These are phyloP conservation scores for Cichladusa arquata DNA, from an alignment of 2,113 vertebrate genomes.

Conservation along the genomic window DNA sequence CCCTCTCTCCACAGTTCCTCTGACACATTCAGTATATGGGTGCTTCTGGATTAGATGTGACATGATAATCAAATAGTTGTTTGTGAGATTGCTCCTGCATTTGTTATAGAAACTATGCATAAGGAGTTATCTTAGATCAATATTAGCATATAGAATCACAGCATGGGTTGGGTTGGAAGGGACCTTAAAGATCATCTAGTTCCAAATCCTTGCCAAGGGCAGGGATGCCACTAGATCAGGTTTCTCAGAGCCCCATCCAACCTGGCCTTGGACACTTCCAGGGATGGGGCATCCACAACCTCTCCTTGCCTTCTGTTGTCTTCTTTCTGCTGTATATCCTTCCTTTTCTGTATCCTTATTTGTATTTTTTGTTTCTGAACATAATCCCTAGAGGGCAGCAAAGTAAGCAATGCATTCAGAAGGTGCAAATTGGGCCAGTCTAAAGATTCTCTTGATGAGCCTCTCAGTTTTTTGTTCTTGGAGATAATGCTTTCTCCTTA, in stretches of 20 bases:
- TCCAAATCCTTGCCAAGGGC: background rate
- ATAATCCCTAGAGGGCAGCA: background rate
- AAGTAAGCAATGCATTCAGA: background rate
- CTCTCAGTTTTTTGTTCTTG: background rate
- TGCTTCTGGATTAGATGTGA: background rate
- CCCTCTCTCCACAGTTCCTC: background rate
- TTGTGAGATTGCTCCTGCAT: background rate
- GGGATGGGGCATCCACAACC: no score
- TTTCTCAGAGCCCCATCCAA: background rate
- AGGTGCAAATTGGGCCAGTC: accelerated
- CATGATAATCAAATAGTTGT: background rate
- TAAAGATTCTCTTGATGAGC: background rate
- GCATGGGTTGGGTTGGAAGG: background rate
- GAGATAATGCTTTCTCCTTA: background rate
- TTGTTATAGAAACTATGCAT: background rate
- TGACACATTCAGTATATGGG: background rate
- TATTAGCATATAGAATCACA: background rate
- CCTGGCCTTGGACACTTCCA: background rate
- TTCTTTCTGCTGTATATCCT: background rate
- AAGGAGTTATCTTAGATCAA: background rate
- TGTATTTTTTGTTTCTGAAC: background rate
- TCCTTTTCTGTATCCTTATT: background rate
- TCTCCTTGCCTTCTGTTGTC: background rate
- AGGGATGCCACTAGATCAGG: background rate
- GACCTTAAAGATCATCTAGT: background rate